Conservation (phyloP, 2,797 vertebrate species). For the Eurystomus glaucurus region DNA sequence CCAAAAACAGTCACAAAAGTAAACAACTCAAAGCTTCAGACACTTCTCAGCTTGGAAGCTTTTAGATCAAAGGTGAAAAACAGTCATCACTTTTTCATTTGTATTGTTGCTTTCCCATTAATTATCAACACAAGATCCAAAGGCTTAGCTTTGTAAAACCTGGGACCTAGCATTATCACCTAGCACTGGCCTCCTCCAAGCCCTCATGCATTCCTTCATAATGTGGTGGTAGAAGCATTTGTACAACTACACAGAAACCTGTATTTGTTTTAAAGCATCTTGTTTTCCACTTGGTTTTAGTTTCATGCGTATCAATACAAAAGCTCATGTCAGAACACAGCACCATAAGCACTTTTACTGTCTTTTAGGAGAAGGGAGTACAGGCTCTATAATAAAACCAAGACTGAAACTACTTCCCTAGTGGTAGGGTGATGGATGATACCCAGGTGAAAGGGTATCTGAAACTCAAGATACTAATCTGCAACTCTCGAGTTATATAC, state of each 20-base stretch:
- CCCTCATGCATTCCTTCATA: rapidly evolving
- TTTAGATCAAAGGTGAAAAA: neutral
- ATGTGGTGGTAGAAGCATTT: neutral
- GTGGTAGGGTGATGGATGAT: neutral
- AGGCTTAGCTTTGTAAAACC: neutral
- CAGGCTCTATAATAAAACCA: neutral
- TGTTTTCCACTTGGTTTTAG: neutral
- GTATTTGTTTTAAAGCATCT: neutral
- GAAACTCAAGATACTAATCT: neutral
- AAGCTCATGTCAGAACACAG: neutral
- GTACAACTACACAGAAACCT: neutral
- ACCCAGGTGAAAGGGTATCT: neutral
- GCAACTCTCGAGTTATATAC: neutral
- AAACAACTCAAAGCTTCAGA: neutral
- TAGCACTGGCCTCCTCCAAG: neutral
- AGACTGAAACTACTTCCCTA: neutral
- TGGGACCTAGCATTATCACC: neutral
- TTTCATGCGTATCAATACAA: neutral
- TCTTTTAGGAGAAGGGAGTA: neutral
- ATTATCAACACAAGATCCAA: neutral
- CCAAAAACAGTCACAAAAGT: neutral
- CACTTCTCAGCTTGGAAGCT: neutral
- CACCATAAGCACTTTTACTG: neutral
- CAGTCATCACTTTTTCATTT: neutral
- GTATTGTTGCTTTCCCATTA: neutral